A percentile compares a stretch with the other conserved stretches of the same genome.
These are phyloP conservation scores for Podarcis cretensis DNA, from an alignment of 2,113 vertebrate genomes.

Conservation along the genomic window DNA sequence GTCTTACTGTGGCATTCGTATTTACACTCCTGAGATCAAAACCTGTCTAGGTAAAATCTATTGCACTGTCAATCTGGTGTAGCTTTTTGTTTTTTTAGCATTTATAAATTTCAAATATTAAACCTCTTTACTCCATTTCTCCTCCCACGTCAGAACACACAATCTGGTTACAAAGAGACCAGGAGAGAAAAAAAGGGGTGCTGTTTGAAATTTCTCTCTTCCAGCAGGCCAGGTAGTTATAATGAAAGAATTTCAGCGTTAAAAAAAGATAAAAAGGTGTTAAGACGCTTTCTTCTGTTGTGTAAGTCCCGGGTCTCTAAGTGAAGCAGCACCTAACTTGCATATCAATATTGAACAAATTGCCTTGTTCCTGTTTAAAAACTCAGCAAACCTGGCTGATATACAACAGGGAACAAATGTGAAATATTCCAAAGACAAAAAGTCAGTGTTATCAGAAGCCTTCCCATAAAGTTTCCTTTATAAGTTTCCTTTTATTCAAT, in stretches of 20 bases:
- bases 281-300: constrained; percentile 47
- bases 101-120: constrained; percentile 42
- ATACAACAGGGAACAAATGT: constrained; percentile 28
- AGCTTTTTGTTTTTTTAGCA: background rate
- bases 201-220: constrained; percentile 34
- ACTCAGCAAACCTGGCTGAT: background rate
- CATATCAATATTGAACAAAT: constrained; percentile 44
- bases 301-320: constrained; percentile 26
- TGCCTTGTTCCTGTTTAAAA: constrained; percentile 43
- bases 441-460: background rate
- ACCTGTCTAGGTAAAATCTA: constrained; percentile 39
- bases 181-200: constrained; percentile 6
- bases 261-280: constrained; percentile 54
- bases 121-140: constrained; percentile 8
- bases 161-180: constrained; percentile 16
- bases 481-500: constrained; percentile 24
- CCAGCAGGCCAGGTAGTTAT: constrained; percentile 22
- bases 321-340: constrained; percentile 36
- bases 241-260: constrained; percentile 20
- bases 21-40: constrained; percentile 44
- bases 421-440: constrained; percentile 41
- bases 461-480: constrained; percentile 17
- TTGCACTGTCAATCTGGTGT: background rate
- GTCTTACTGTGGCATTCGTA: constrained; percentile 23
- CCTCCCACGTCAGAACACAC: background rate